Evolutionary conservation across 2,113 vertebrate genomes (phyloP).

Genomic region (Saguinus midas): DNA sequence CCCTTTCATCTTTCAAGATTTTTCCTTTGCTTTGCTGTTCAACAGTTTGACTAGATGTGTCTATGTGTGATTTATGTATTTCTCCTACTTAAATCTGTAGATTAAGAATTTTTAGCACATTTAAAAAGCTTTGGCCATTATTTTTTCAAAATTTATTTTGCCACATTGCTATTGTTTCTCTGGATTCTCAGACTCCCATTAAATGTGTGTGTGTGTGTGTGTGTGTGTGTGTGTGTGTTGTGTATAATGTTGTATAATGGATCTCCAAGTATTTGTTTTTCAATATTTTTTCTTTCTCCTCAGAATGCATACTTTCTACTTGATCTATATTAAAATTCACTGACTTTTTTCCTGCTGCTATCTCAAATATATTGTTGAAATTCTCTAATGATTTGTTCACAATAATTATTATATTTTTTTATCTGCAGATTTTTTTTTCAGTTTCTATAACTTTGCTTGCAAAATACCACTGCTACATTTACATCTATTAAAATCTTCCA

Average conservation of each 20-base stretch:
- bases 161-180: too few relatives aligned
- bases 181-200: not conserved
- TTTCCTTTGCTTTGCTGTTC: not conserved
- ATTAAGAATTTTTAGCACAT: not conserved
- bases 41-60: not conserved
- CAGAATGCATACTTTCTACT: not conserved
- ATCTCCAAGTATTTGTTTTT: not conserved
- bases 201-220: too few relatives aligned
- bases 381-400: not conserved
- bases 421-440: not conserved
- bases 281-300: not conserved
- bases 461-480: not conserved
- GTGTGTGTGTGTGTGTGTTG: too few relatives aligned
- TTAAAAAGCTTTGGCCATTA: not conserved
- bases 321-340: not conserved
- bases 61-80: not conserved
- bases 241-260: not conserved
- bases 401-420: not conserved
- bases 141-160: not conserved
- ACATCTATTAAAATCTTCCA: not conserved
- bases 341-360: not conserved
- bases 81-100: not conserved
- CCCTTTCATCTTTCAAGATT: not conserved
- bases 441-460: not conserved
- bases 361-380: not conserved